Conservation (phyloP, 2,888 invertebrate genomes). For the Dolichopus griseipennis region DNA sequence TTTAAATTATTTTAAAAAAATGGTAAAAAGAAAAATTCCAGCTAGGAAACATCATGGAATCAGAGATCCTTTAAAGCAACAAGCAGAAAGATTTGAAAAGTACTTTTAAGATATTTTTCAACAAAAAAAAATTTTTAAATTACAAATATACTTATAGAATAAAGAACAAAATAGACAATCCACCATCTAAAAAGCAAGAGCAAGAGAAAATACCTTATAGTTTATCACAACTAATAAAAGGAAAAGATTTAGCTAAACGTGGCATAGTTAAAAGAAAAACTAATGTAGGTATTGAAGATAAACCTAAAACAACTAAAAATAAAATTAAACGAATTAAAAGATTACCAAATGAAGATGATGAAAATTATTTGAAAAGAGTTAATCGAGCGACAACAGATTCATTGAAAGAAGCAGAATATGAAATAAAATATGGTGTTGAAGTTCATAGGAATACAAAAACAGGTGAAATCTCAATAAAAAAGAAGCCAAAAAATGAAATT, state of each 20-base stretch:
- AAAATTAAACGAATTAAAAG: slow-evolving; percentile 51
- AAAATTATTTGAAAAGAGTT: slow-evolving; percentile 57
- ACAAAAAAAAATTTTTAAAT: not conserved
- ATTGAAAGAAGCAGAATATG: slow-evolving; percentile 53
- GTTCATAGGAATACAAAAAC: slow-evolving; percentile 48
- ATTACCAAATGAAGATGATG: slow-evolving; percentile 52
- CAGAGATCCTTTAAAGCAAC: slow-evolving; percentile 67
- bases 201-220: slow-evolving; percentile 67
- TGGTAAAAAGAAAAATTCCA: slow-evolving; percentile 59
- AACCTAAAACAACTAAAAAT: slow-evolving; percentile 28
- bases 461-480: slow-evolving; percentile 43
- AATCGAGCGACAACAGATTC: slow-evolving; percentile 54
- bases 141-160: slow-evolving; percentile 45
- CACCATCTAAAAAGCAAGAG: slow-evolving; percentile 57
- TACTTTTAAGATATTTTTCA: slow-evolving; percentile 35
- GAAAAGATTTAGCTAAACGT: slow-evolving; percentile 39
- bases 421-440: slow-evolving; percentile 53
- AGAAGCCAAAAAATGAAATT: slow-evolving; percentile 48
- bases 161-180: slow-evolving; percentile 63
- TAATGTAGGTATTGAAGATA: slow-evolving; percentile 33
- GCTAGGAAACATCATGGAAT: slow-evolving; percentile 70
- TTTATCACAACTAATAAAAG: slow-evolving; percentile 54
- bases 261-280: slow-evolving; percentile 33
- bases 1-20: not conserved
- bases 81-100: slow-evolving; percentile 54